A percentile compares a stretch with the other conserved stretches of the same genome.
Evolutionary conservation across 2,113 vertebrate species (phyloP).

Genomic region (Myiopsitta monachus): DNA sequence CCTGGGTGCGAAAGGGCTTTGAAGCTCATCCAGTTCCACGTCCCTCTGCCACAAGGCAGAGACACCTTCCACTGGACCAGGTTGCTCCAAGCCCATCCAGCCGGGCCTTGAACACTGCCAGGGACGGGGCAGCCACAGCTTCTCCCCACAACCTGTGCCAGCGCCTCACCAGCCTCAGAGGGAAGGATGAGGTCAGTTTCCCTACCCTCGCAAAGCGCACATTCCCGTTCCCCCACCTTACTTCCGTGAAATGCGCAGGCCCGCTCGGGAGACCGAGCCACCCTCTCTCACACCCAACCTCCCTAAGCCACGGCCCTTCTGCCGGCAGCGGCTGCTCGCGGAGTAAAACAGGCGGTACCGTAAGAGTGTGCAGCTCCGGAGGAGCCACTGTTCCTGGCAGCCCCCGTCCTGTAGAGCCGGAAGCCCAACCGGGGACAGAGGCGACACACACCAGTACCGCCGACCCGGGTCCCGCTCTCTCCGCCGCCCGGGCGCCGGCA

Average conservation of each 20-base stretch:
- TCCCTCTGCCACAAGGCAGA: background rate
- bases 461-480: background rate
- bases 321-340: background rate
- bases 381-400: background rate
- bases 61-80: background rate
- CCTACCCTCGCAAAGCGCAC: background rate
- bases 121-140: background rate
- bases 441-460: background rate
- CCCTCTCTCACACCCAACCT: fast-evolving
- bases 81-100: background rate
- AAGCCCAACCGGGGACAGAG: background rate
- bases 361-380: background rate
- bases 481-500: too few species aligned
- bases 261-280: too few species aligned
- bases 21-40: background rate
- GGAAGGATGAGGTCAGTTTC: background rate
- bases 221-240: too few species aligned
- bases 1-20: background rate
- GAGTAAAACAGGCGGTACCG: background rate
- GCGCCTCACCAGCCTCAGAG: background rate
- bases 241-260: too few species aligned
- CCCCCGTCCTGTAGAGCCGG: background rate
- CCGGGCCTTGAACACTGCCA: background rate
- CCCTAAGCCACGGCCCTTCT: background rate
- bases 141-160: background rate